Base-by-base conservation (phyloP, 2,888 invertebrate species). In the Sepiola atlantica region DNA sequence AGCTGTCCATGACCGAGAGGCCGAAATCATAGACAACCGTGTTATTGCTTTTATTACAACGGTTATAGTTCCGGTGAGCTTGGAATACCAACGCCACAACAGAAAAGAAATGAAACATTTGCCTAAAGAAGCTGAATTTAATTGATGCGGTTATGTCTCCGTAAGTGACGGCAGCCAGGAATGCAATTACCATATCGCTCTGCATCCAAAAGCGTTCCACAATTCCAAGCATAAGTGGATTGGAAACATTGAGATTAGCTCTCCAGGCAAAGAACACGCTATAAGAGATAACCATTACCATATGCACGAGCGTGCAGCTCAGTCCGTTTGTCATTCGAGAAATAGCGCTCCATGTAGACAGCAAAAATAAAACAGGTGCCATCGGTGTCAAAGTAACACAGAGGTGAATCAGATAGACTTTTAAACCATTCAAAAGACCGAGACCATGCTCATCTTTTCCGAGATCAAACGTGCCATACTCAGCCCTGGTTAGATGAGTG, bases 141-240 rank as follows among this genome's bases (percentile, higher is more conserved):
- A 77, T 90, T 54, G 35, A 35, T 35, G 35, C 57, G 20, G 95
- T 94, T 35, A 96, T 91, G 54, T 95, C 95, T 94, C 95, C 94
- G 55, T 95, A 96, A 18, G 96, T 96, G 55, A 96, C 94, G 90
- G 96, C 95, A 35, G 96, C 96, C 61, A 97, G 94, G 21, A 96
- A 94, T 24, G 96, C 95, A 45, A 97, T 55, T 21, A 97, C 95
- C 54, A 96, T 94, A 95, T 97, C 96, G 95, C 96, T 96, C 95
- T 97, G 97, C 96, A 97, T 96, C 97, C 97, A 97, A 94, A 97
- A 97, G 92, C 97, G 95, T 95, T 97, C 97, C 55, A 97, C 97
- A 95, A 97, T 97, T 32, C 97, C 97, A 35, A 95, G 95, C 93
- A 96, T 95, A 0, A 97, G 95, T 10, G 96, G 96, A 94, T 96